These are phyloP conservation scores for Drosophila jambulina DNA, from an alignment of 1,140 invertebrate genomes.

Conservation along the genomic window DNA sequence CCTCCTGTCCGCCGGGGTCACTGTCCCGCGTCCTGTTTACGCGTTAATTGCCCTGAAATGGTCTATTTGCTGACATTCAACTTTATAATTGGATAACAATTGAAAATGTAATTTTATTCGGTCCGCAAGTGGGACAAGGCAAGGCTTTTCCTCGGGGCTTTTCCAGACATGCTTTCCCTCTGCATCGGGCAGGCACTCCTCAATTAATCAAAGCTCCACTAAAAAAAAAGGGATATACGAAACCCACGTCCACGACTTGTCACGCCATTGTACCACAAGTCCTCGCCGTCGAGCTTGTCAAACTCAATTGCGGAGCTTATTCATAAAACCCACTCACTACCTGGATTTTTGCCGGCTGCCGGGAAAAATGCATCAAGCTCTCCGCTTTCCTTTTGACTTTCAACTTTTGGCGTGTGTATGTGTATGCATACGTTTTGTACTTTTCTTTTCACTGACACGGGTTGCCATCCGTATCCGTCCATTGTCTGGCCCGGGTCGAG, in stretches of 20 bases:
- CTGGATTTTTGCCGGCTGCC: conserved; percentile 33
- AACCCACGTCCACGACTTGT: conserved; percentile 32
- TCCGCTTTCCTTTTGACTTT: conserved; percentile 65
- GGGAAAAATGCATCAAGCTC: conserved; percentile 51
- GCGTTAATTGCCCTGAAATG: conserved; percentile 60
- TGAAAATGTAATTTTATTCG: conserved; percentile 48
- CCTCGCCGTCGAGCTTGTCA: conserved; percentile 45
- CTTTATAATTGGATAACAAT: conserved; percentile 60
- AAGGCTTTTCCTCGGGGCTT: conserved; percentile 1
- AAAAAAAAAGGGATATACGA: background rate
- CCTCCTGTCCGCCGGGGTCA: conserved; percentile 3
- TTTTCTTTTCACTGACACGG: conserved; percentile 45
- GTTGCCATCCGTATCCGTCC: conserved; percentile 55
- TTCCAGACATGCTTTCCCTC: background rate
- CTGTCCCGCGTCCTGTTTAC: conserved; percentile 11
- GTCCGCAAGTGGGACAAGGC: background rate
- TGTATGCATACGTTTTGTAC: conserved; percentile 35
- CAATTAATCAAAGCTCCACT: conserved; percentile 62
- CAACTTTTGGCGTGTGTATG: conserved; percentile 47
- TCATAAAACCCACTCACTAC: conserved; percentile 49
- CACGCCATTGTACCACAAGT: conserved; percentile 26
- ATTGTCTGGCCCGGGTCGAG: conserved; percentile 53
- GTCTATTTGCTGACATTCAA: conserved; percentile 61
- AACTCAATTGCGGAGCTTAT: conserved; percentile 69
- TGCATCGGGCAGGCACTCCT: conserved; percentile 29